phyloP scores from a whole-genome alignment of 2,113 vertebrate genomes.

The Podarcis muralis region DNA sequence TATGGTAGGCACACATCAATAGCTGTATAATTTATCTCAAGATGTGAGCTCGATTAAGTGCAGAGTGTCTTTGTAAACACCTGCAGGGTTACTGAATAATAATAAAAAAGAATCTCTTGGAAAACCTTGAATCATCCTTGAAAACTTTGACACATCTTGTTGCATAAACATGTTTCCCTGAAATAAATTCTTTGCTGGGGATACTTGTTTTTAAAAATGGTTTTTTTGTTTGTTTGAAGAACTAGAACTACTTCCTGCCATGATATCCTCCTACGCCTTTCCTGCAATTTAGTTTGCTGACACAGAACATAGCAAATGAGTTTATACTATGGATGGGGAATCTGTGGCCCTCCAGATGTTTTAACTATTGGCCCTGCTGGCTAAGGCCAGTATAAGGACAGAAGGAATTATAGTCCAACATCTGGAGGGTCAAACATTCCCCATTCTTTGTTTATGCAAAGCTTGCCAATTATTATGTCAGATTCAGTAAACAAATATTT shows the following conservation, averaged over 20 bases:
- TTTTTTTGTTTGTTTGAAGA: background rate
- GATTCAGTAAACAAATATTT: background rate
- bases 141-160: constrained; percentile 26
- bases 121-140: constrained; percentile 67
- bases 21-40: constrained; percentile 10
- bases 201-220: constrained; percentile 8
- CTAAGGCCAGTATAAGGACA: too few species aligned
- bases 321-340: background rate
- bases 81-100: constrained; percentile 42
- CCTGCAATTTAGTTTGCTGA: constrained; percentile 21
- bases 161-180: constrained; percentile 30
- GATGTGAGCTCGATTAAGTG: constrained; percentile 24
- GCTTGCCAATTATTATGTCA: background rate
- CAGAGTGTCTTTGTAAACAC: constrained; percentile 45
- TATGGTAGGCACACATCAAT: constrained; percentile 6
- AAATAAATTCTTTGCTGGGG: constrained; percentile 6
- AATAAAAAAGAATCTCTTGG: constrained; percentile 12
- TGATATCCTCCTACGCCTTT: background rate
- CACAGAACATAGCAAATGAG: background rate
- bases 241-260: background rate
- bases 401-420: too few species aligned
- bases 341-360: too few species aligned
- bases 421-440: too few species aligned
- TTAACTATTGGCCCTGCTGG: too few species aligned
- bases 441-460: background rate